Evolutionary conservation across 2,113 vertebrate genomes (phyloP).

Genomic region (Labeo catla): DNA sequence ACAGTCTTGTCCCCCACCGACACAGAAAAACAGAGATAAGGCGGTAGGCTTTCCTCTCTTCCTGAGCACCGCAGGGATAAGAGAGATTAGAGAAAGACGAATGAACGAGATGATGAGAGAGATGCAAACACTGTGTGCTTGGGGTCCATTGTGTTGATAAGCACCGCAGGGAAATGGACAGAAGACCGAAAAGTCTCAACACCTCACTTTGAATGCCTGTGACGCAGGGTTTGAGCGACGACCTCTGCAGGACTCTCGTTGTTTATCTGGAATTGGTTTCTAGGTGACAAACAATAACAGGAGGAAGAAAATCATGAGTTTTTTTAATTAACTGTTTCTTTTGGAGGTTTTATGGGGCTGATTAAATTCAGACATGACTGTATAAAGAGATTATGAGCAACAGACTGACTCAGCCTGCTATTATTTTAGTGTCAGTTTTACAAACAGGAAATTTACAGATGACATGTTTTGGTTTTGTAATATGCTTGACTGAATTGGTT

Average conservation of each 20-base stretch:
- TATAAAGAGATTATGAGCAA: constrained; percentile 2
- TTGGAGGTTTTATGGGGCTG: not conserved
- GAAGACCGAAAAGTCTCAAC: not conserved
- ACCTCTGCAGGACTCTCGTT: not conserved
- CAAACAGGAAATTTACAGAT: constrained; percentile 9
- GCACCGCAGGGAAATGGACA: not conserved
- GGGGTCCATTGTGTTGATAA: not conserved
- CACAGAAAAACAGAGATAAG: constrained; percentile 61
- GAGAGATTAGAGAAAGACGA: not conserved
- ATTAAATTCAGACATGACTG: not conserved
- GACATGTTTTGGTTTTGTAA: not conserved
- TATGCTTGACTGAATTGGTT: not conserved
- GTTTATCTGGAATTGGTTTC: not conserved
- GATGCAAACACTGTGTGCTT: not conserved
- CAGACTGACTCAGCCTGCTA: not conserved
- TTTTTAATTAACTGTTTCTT: not conserved
- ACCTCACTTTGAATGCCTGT: not conserved
- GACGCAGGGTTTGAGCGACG: not conserved
- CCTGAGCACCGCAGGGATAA: constrained; percentile 2
- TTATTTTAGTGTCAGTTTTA: constrained; percentile 3
- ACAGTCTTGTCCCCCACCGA: constrained; percentile 47
- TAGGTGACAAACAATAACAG: constrained; percentile 4
- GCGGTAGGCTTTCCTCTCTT: not conserved
- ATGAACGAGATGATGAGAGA: constrained; percentile 5
- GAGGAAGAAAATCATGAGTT: not conserved